Conservation (phyloP, 2,113 vertebrate genomes). For the Calypte anna region DNA sequence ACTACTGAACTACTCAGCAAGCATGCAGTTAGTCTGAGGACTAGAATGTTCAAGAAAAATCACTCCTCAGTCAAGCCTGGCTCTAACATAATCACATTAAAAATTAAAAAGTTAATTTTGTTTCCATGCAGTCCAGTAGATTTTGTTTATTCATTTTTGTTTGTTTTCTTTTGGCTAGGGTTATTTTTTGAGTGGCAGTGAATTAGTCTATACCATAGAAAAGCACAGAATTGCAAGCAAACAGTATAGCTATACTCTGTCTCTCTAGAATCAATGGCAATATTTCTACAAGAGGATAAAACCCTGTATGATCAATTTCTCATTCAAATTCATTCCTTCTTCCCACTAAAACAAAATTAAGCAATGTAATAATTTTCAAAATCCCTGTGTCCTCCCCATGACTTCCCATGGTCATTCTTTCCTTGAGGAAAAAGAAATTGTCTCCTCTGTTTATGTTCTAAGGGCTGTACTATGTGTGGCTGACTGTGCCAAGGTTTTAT, state of each 20-base stretch:
- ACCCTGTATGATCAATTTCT: neutral
- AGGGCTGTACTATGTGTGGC: neutral
- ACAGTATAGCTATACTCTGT: neutral
- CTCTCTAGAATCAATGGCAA: neutral
- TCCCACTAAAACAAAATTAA: neutral
- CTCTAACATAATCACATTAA: neutral
- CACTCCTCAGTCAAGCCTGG: neutral
- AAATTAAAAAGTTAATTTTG: neutral
- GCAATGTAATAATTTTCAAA: neutral
- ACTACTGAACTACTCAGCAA: neutral
- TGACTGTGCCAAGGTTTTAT: neutral
- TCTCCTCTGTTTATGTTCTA: neutral
- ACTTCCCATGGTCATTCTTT: neutral
- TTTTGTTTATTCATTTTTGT: neutral
- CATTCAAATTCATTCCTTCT: neutral
- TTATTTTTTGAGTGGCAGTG: neutral
- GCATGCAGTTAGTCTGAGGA: accelerated
- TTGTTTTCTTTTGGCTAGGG: too few species aligned
- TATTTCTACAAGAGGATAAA: neutral
- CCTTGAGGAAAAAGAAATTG: neutral
- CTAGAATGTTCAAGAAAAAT: neutral
- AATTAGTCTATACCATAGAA: neutral
- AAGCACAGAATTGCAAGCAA: neutral
- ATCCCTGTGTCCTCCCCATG: neutral
- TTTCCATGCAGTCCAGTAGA: neutral